Evolutionary conservation across 2,113 vertebrate species (phyloP).

Genomic region (Istiophorus platypterus): DNA sequence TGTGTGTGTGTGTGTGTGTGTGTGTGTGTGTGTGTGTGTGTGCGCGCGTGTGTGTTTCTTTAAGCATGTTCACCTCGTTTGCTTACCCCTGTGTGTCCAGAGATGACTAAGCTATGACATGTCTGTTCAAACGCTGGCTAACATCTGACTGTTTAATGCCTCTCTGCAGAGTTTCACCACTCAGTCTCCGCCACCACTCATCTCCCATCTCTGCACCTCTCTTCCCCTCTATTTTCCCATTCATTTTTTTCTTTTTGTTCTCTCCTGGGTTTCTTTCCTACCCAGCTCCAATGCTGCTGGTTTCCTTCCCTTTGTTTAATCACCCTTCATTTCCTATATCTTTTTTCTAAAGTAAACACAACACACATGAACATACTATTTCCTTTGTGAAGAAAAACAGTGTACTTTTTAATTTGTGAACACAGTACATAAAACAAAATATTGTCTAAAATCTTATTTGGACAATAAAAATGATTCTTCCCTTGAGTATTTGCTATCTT

Average conservation of each 20-base stretch:
- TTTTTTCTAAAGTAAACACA: conserved; percentile 2
- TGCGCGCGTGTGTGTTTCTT: neutral
- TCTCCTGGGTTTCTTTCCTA: neutral
- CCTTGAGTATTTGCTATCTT: too few relatives aligned
- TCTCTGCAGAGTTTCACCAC: conserved; percentile 6
- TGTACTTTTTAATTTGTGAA: neutral
- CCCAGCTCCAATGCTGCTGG: neutral
- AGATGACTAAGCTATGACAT: conserved; percentile 39
- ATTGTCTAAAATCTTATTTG: neutral
- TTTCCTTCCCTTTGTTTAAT: conserved; percentile 23
- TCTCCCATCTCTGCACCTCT: conserved; percentile 9
- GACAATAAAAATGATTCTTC: too few relatives aligned
- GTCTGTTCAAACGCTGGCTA: conserved; percentile 10
- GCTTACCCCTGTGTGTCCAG: neutral
- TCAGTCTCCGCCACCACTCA: neutral
- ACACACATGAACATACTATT: neutral
- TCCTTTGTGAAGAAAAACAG: neutral
- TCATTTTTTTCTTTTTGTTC: neutral
- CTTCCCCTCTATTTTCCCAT: neutral
- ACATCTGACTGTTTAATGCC: conserved; percentile 25
- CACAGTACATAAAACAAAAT: neutral
- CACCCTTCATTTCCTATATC: neutral
- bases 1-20: too few relatives aligned
- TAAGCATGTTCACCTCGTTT: neutral
- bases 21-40: neutral